Base-by-base conservation (phyloP, 2,888 invertebrate species). In the Anarsia innoxiella region DNA sequence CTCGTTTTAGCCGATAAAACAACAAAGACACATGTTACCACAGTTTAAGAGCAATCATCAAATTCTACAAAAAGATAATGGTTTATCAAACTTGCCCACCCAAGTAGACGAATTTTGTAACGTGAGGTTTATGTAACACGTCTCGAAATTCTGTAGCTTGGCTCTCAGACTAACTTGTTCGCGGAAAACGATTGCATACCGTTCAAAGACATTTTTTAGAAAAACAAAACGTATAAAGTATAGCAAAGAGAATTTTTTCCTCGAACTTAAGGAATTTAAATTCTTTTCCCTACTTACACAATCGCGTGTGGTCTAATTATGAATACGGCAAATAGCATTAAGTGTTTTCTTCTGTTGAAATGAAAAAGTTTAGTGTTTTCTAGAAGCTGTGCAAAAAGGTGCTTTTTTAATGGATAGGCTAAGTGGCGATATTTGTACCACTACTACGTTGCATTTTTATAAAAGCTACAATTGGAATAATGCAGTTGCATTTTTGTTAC, bases 251-350 rank as follows among this genome's bases (percentile, higher is more conserved):
- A 79, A 70, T 73, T 82, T 76, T 70, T 83, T 77, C 78, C 68
- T 50, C 65, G 73, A 79, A 79, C 56, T 54, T 54, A 56, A 55
- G 67, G 72, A 76, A 78, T 82, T 79, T 69, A 77, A 79, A 82
- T 82, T 77, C 75, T 68, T 72, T 62, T 55, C 59, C 56, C 69
- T 71, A 62, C 61, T 71, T 76, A 57, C 62, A 59, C 71, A 70
- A 68, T 80, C 75, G 82, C 79, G 83, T 83, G 83, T 82, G 83
- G 82, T 82, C 83, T 82, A 70, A 79, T 79, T 76, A 74, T 76
- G 75, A 78, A 58, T 59, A 60, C 48, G 41, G 60, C 53, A 60
- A 59, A 61, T 61, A 56, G 55, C 58, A 54, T 56, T 60, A 59
- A 56, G 44, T 42, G 64, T 65, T n/a, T n/a, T n/a, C n/a, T n/a